Evolutionary conservation across 2,888 invertebrate species (phyloP), one percentile per base, ranked within the genome.

Genomic region (Antitype chi): DNA sequence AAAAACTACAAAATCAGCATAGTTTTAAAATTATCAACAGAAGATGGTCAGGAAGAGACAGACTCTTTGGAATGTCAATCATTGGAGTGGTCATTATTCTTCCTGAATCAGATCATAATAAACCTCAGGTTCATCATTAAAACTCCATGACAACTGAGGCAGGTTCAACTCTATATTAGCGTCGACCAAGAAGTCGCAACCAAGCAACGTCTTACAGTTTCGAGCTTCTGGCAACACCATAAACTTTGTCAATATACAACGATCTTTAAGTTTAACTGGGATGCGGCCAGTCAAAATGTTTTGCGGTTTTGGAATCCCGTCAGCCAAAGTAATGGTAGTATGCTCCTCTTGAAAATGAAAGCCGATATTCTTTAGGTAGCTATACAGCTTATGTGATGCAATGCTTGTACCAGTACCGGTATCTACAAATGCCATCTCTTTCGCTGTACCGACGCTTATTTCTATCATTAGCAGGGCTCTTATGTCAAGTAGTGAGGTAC

Each of bases 91-190:
- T 47, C 59, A 38, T 5, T 11, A 68, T 47, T 4, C 52, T 59
- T 81, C 84, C 32, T 71, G 2, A n/a, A 74, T 69, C 59, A 84
- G 17, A 52, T 83, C 84, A 63, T 84, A 74, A 59, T 70, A 52
- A 25, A 77, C 70, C 0, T 7, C 25, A 20, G 78, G 84, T 43
- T 83, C 80, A 32, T 83, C 78, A 49, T 62, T 67, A 28, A 84
- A 84, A 23, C n/a, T 67, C 83, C 83, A 89, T 4, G 78, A 84
- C 13, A 77, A 28, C 57, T 90, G 87, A 1, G 89, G 85, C n/a
- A 89, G 55, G 71, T 89, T 86, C 20, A 91, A 76, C 9, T 88
- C 64, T 47, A 91, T 89, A 0, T 87, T 76, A 20, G 85, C 88
- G 32, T 90, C 83, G 3, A 38, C 20, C 0, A 84, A 9, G n/a